Conservation (phyloP, 2,113 vertebrate genomes). For the Boleophthalmus pectinirostris region DNA sequence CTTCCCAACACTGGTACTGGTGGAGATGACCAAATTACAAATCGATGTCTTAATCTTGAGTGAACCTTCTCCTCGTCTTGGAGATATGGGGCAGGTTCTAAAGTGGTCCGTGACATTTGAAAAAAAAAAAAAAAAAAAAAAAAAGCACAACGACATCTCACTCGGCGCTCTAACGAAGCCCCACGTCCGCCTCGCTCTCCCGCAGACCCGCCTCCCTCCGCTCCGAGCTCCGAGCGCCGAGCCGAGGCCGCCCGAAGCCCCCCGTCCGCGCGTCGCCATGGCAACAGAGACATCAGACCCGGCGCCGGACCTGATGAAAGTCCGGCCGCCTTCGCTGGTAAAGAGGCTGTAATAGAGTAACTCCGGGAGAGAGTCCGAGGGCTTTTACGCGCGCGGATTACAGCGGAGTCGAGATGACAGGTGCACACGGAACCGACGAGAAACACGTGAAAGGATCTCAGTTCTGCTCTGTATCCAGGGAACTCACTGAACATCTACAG, state of each 20-base stretch:
- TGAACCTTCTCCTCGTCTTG: not conserved
- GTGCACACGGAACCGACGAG: too few species aligned
- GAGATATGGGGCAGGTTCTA: not conserved
- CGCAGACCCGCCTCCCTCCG: too few species aligned
- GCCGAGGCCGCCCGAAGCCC: too few species aligned
- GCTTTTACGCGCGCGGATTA: too few species aligned
- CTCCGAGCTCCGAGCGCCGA: too few species aligned
- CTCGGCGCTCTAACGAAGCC: not conserved
- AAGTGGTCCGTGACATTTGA: not conserved
- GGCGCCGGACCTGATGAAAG: not conserved
- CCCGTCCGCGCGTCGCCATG: slow-evolving; percentile 1
- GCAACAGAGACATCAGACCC: slow-evolving; percentile 8
- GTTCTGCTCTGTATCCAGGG: too few species aligned
- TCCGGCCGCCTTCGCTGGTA: not conserved
- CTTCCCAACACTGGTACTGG: too few species aligned
- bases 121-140: too few species aligned
- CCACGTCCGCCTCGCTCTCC: too few species aligned
- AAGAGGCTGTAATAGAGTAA: not conserved
- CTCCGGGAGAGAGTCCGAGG: not conserved
- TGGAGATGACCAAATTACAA: not conserved
- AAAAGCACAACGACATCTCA: not conserved
- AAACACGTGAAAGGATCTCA: too few species aligned
- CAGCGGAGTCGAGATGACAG: too few species aligned
- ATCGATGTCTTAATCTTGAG: not conserved
- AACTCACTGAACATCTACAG: too few species aligned